Evolutionary conservation across 2,888 invertebrate genomes (phyloP).

Genomic region (Limnephilus rhombicus): DNA sequence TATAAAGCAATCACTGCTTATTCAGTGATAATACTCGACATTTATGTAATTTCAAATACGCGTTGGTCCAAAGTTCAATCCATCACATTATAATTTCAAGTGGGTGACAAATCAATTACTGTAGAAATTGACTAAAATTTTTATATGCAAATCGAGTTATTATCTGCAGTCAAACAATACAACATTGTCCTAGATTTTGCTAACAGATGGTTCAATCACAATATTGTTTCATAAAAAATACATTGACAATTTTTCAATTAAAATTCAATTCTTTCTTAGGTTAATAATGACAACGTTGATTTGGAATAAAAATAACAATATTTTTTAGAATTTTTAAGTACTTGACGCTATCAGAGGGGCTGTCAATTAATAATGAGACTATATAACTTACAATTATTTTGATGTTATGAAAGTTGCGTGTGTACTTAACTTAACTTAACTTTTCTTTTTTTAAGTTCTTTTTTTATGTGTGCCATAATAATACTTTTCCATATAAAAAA

Average conservation of each 20-base stretch:
- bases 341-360: neutral
- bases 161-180: neutral
- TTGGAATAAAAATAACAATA: neutral
- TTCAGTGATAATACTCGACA: neutral
- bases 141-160: neutral
- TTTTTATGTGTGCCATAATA: too few species aligned
- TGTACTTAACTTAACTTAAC: too few species aligned
- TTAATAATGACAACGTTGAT: neutral
- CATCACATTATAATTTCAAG: neutral
- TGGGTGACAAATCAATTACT: neutral
- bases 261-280: neutral
- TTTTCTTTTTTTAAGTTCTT: too few species aligned
- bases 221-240: neutral
- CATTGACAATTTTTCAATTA: neutral
- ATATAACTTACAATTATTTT: too few species aligned
- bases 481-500: too few species aligned
- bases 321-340: neutral
- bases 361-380: neutral
- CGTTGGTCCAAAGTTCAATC: neutral
- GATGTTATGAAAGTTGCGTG: too few species aligned
- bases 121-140: neutral
- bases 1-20: neutral
- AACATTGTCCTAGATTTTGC: neutral
- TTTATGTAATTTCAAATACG: neutral
- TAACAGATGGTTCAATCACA: neutral